Percentiles rank a stretch among this genome's conserved stretches.
Evolutionary conservation across 2,888 invertebrate species (phyloP).

Genomic region (Heliconius erato): DNA sequence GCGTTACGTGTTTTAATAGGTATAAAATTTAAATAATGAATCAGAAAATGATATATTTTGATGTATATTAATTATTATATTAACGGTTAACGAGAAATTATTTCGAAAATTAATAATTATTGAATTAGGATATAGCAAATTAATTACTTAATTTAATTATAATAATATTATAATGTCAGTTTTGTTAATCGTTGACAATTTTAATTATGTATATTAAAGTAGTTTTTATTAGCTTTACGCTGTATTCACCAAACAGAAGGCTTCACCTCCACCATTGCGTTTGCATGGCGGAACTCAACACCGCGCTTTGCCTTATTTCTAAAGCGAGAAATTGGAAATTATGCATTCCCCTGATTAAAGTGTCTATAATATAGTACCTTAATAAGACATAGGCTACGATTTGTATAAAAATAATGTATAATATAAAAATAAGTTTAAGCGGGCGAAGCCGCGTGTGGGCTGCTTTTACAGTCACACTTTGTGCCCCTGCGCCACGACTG

Average conservation of each 20-base stretch:
- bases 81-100: not conserved
- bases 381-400: no score
- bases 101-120: not conserved
- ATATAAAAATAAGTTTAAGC: no score
- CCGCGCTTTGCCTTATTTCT: no score
- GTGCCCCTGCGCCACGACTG: no score
- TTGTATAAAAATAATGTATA: no score
- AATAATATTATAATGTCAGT: not conserved
- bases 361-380: not conserved
- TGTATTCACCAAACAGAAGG: no score
- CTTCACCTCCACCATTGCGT: no score
- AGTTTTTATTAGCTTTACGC: not conserved
- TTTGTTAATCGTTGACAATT: not conserved
- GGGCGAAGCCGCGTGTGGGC: no score
- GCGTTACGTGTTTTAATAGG: not conserved
- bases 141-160: not conserved
- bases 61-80: not conserved
- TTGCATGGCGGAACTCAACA: no score
- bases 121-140: not conserved
- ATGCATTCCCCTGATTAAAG: no score
- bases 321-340: no score
- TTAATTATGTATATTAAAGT: not conserved
- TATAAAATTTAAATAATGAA: not conserved
- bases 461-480: no score
- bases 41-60: not conserved